Evolutionary conservation across 2,888 invertebrate species (phyloP), one percentile per base, ranked within the genome.

Genomic region (Acanthosepion pharaonis): DNA sequence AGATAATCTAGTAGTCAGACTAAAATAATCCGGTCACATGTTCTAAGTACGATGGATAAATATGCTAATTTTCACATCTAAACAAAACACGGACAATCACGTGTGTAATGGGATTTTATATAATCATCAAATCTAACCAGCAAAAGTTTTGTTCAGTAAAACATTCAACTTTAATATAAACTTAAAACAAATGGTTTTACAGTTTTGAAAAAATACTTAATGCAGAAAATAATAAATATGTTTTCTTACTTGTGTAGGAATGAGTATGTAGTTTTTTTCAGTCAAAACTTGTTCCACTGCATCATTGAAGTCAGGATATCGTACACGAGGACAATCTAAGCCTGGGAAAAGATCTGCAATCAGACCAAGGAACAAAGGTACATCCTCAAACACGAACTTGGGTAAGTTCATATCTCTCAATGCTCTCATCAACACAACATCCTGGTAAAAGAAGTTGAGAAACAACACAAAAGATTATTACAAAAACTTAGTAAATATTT

Each of bases 331-430:
- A 96, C 99, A 99, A 96, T 99, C 98, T 96, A 99, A 98, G 0
- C 99, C 99, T 0, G 99, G 99, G 97, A 99, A 99, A 95, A 99
- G 97, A 97, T 99, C 99, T 96, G 98, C 98, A 96, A 99, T 99
- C 94, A 99, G 98, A 1, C 99, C 99, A 96, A 99, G 97, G 97
- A 99, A 99, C 20, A 99, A 97, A 0, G 99, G 99, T 1, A 99
- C 98, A 97, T 99, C 99, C 97, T 99, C 99, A 96, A 98, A 99
- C 49, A 99, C 98, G 97, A 99, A 99, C 97, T 99, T 99, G 0
- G 99, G 99, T 96, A 99, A 98, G 97, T 99, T 99, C 98, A 99
- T 99, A 97, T 99, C 99, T 96, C 99, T 98, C 91, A 99, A 98
- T 3, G 99, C 99, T 96, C 99, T 98, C 99, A 99, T 99, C 48